Percentiles rank a stretch among this genome's conserved stretches.
Conservation (phyloP, 2,797 vertebrate species). For the Vireo griseus region DNA sequence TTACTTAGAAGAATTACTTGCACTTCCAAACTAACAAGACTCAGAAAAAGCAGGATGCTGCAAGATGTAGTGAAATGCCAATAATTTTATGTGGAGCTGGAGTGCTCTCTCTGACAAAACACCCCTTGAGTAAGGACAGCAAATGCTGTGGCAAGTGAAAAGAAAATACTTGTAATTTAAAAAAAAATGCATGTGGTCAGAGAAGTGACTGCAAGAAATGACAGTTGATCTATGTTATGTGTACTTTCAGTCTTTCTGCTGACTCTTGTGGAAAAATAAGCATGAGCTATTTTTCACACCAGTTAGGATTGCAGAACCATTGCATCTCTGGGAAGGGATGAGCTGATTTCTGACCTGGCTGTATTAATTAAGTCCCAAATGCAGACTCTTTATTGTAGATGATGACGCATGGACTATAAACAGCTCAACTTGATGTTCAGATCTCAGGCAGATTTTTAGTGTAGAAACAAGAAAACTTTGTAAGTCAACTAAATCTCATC, state of each 20-base stretch:
- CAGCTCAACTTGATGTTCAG: conserved; percentile 47
- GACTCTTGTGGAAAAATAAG: conserved; percentile 30
- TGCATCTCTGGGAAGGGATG: conserved; percentile 9
- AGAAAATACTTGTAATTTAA: background rate
- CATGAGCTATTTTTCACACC: background rate
- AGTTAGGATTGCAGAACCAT: conserved; percentile 45
- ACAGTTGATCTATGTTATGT: background rate
- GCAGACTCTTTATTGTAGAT: conserved; percentile 55
- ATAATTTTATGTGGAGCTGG: background rate
- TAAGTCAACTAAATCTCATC: conserved; percentile 63
- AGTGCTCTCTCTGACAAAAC: background rate
- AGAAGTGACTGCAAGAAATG: background rate
- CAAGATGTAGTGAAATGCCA: background rate
- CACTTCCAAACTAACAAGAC: background rate
- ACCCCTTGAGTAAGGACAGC: background rate
- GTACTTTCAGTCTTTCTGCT: conserved; percentile 31
- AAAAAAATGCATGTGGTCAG: conserved; percentile 18
- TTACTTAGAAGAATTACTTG: background rate
- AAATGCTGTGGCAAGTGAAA: background rate
- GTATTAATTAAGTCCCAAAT: conserved; percentile 68
- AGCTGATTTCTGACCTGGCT: conserved; percentile 62
- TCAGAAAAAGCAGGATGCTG: background rate
- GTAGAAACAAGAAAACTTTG: conserved; percentile 55
- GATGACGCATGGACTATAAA: conserved; percentile 50
- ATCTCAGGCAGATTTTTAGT: conserved; percentile 57